Conservation (phyloP, 2,888 invertebrate genomes). For the Aromia moschata region DNA sequence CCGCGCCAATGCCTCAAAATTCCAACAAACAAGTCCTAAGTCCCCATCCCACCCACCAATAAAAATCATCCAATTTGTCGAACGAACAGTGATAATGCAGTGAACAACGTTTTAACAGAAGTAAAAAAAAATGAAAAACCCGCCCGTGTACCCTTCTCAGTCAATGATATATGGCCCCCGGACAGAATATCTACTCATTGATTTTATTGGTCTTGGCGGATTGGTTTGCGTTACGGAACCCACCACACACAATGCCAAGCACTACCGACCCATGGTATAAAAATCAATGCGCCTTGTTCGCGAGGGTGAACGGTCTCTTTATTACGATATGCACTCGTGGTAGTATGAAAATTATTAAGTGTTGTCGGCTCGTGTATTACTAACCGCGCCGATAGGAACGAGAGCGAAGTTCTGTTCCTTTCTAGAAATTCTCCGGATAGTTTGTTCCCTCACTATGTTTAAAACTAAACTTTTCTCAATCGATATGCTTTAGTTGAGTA, state of each 20-base stretch:
- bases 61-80: background rate
- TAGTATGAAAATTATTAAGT: constrained; percentile 26
- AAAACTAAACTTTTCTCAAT: too few species aligned
- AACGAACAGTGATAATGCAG: background rate
- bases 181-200: constrained; percentile 28
- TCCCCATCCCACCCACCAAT: too few species aligned
- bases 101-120: constrained; percentile 15
- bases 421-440: constrained; percentile 10
- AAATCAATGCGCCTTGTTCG: constrained; percentile 52
- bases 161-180: constrained; percentile 22
- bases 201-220: constrained; percentile 26
- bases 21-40: too few species aligned
- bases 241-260: constrained; percentile 18
- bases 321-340: constrained; percentile 39
- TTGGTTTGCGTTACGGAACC: constrained; percentile 24
- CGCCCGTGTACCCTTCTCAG: constrained; percentile 23
- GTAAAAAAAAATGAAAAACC: constrained; percentile 16
- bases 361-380: constrained; percentile 1
- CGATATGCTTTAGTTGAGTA: too few species aligned
- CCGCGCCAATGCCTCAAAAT: too few species aligned
- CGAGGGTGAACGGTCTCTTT: constrained; percentile 38
- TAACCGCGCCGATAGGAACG: background rate
- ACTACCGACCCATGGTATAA: constrained; percentile 29
- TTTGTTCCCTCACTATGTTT: too few species aligned
- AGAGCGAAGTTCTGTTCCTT: constrained; percentile 10